These are phyloP conservation scores for Eristalis pertinax DNA, from an alignment of 2,888 invertebrate genomes.

Conservation along the genomic window DNA sequence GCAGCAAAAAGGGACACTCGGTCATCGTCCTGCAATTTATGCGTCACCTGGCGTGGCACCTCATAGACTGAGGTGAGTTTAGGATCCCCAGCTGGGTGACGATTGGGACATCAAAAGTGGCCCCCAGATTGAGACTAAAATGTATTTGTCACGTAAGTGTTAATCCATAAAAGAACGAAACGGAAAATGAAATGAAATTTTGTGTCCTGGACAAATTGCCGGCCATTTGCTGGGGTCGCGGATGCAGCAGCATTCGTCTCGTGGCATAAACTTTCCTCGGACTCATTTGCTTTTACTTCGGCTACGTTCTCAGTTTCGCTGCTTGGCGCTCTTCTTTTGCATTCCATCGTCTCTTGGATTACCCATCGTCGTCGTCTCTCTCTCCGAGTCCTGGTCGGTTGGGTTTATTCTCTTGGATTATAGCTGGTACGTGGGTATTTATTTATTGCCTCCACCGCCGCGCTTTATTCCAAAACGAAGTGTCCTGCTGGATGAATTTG, in stretches of 20 bases:
- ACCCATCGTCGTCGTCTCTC: neutral
- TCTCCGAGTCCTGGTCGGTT: constrained; percentile 25
- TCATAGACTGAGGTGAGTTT: no score
- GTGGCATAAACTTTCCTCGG: constrained; percentile 51
- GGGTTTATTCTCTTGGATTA: constrained; percentile 59
- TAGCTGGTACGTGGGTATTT: constrained; percentile 67
- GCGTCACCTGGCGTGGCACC: neutral
- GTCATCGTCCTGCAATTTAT: neutral
- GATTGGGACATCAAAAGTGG: no score
- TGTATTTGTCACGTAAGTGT: constrained; percentile 71
- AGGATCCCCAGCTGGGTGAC: neutral
- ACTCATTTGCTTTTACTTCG: constrained; percentile 57
- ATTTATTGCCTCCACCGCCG: constrained; percentile 56
- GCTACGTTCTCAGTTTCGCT: constrained; percentile 22
- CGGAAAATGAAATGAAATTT: constrained; percentile 64
- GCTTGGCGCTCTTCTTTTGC: neutral
- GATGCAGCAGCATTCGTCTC: constrained; percentile 53
- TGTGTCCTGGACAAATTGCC: constrained; percentile 56
- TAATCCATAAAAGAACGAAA: constrained; percentile 66
- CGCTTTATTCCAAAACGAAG: constrained; percentile 13
- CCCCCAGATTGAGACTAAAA: constrained; percentile 3
- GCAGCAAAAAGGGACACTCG: neutral
- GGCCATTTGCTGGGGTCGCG: constrained; percentile 44
- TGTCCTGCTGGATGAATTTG: constrained; percentile 68
- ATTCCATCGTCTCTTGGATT: no score